Evolutionary conservation across 2,888 invertebrate genomes (phyloP).

Genomic region (Drosophila austrosaltans): DNA sequence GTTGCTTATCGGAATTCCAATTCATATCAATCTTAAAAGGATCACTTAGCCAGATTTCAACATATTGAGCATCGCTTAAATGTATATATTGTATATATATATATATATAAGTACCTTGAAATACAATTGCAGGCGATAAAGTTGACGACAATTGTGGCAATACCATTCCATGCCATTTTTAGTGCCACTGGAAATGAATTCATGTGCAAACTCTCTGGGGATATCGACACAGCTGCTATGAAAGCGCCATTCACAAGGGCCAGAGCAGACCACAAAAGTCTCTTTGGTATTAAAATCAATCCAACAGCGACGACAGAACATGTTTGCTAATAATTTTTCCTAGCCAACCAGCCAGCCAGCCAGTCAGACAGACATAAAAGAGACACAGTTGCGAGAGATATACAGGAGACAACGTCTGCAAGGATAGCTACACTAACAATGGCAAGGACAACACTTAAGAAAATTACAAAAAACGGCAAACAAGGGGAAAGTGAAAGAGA

Average conservation of each 20-base stretch:
- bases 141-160: conserved; percentile 80
- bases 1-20: too few species aligned
- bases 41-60: neutral
- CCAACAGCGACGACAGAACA: conserved; percentile 83
- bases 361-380: neutral
- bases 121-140: conserved; percentile 82
- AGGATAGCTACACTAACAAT: neutral
- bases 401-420: neutral
- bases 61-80: conserved; percentile 16
- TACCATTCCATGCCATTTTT: conserved; percentile 77
- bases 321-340: conserved; percentile 65
- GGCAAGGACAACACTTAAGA: conserved; percentile 60
- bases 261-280: conserved; percentile 74
- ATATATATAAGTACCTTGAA: conserved; percentile 77
- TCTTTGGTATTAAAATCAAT: conserved; percentile 80
- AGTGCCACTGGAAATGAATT: conserved; percentile 30
- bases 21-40: too few species aligned
- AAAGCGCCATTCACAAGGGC: conserved; percentile 79
- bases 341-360: neutral
- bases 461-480: conserved; percentile 56
- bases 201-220: conserved; percentile 67
- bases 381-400: neutral
- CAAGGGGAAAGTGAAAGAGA: neutral
- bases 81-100: conserved; percentile 12
- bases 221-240: conserved; percentile 80